Percentiles rank a stretch among this genome's conserved stretches.
Conservation (phyloP, 2,797 vertebrate genomes). For the Sphenodon punctatus region DNA sequence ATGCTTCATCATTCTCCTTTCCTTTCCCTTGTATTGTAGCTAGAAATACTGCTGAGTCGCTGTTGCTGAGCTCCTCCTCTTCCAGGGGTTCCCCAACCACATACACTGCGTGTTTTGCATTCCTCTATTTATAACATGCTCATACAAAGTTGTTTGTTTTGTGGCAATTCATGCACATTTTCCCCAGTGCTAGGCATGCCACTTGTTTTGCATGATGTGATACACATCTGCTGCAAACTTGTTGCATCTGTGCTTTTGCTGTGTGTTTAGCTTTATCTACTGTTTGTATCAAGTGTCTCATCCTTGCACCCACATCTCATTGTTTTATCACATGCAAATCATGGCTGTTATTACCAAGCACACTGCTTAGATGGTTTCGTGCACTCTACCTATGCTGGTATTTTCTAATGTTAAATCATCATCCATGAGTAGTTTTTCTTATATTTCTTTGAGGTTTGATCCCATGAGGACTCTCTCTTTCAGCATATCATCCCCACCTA, state of each 20-base stretch:
- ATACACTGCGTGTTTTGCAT: neutral
- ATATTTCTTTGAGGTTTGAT: neutral
- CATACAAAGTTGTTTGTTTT: neutral
- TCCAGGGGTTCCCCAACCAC: neutral
- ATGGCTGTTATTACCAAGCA: neutral
- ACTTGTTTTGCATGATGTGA: neutral
- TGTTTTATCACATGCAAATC: neutral
- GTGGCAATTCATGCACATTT: neutral
- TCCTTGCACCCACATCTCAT: neutral
- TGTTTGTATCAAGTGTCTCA: neutral
- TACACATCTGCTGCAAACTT: neutral
- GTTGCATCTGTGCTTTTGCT: neutral
- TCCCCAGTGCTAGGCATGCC: neutral
- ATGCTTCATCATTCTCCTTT: neutral
- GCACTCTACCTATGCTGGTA: neutral
- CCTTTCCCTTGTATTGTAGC: neutral
- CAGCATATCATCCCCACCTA: neutral
- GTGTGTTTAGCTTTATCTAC: neutral
- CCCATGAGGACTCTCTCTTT: neutral
- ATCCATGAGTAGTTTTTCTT: neutral
- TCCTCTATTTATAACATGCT: neutral
- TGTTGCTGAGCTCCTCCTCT: neutral
- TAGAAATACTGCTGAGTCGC: neutral
- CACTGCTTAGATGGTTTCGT: neutral
- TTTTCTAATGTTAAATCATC: neutral